These are phyloP conservation scores for Tenthredo distinguenda DNA, from an alignment of 2,888 invertebrate species.

Conservation along the genomic window DNA sequence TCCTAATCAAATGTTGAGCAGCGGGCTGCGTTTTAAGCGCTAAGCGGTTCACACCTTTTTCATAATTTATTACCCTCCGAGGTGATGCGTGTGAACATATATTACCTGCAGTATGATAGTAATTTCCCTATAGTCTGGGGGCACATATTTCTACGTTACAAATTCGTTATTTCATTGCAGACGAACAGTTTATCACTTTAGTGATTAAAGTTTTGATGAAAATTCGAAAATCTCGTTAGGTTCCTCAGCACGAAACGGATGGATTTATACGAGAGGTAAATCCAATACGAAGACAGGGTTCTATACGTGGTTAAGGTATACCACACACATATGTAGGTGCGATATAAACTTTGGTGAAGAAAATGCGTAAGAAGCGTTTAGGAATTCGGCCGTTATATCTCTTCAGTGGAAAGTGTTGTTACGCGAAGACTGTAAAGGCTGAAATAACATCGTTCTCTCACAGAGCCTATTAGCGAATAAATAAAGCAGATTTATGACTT, in stretches of 20 bases:
- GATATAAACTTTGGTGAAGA: neutral
- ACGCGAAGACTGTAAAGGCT: neutral
- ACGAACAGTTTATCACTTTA: slow-evolving; percentile 36
- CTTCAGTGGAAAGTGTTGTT: slow-evolving; percentile 39
- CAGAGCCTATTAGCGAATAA: slow-evolving; percentile 52
- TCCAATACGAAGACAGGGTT: neutral
- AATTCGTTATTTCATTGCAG: slow-evolving; percentile 5
- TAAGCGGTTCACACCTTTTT: slow-evolving; percentile 46
- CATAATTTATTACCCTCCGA: slow-evolving; percentile 42
- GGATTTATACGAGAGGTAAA: slow-evolving; percentile 32
- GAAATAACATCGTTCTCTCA: slow-evolving; percentile 47
- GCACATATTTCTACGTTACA: neutral
- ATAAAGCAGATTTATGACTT: slow-evolving; percentile 51
- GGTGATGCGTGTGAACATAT: slow-evolving; percentile 40
- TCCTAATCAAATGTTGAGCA: slow-evolving; percentile 48
- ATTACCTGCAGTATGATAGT: slow-evolving; percentile 5
- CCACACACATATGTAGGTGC: neutral
- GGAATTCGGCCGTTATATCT: slow-evolving; percentile 39
- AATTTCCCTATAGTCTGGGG: neutral
- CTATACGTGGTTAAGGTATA: neutral
- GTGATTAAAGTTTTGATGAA: slow-evolving; percentile 28
- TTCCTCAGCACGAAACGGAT: slow-evolving; percentile 15
- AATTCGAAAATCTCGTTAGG: slow-evolving; percentile 39
- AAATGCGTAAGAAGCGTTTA: slow-evolving; percentile 34
- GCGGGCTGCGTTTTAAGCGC: slow-evolving; percentile 43